These are phyloP conservation scores for Drosophila maculinotata DNA, from an alignment of 2,888 invertebrate genomes.

Conservation along the genomic window DNA sequence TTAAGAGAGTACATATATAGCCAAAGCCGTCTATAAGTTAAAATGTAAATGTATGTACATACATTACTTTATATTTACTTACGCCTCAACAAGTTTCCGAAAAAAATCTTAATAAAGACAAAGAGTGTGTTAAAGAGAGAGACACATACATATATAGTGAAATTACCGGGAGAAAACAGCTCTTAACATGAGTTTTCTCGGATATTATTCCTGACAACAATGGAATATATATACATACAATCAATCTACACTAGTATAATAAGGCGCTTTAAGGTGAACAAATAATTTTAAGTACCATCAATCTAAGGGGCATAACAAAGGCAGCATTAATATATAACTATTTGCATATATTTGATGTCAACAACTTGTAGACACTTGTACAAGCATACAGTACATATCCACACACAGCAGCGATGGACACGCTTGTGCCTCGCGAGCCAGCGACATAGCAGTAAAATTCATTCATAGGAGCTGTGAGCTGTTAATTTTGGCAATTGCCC, in stretches of 20 bases:
- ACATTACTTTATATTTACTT: not conserved
- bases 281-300: constrained; percentile 4
- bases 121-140: not conserved
- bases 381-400: no score
- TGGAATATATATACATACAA: not conserved
- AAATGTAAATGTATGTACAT: no score
- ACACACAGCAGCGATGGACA: no score
- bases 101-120: constrained; percentile 9
- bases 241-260: constrained; percentile 22
- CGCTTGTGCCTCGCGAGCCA: no score
- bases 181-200: not conserved
- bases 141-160: no score
- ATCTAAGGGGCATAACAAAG: constrained; percentile 29
- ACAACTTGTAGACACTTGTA: constrained; percentile 41
- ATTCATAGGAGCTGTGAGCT: no score
- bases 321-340: constrained; percentile 29
- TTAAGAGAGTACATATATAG: constrained; percentile 15
- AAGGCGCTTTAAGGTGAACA: constrained; percentile 21
- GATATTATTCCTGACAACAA: not conserved
- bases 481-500: no score
- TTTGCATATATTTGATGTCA: constrained; percentile 35
- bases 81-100: not conserved
- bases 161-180: not conserved
- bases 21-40: not conserved
- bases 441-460: no score